Evolutionary conservation across 2,113 vertebrate genomes (phyloP).

Genomic region (Nanorana parkeri): DNA sequence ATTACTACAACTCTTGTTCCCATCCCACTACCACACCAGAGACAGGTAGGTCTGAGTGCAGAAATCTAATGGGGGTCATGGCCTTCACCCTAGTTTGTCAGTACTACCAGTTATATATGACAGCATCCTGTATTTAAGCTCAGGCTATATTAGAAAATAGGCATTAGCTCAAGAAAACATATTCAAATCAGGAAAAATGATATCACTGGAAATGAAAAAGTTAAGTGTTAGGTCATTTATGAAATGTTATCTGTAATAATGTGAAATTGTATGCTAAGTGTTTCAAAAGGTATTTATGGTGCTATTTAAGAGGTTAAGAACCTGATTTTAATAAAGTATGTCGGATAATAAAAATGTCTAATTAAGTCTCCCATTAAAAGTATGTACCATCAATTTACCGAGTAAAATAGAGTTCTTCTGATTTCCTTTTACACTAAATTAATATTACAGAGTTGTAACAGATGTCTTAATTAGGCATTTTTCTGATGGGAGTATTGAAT

Average conservation of each 20-base stretch:
- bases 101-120: no score
- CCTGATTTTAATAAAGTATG: constrained; percentile 57
- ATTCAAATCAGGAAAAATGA: neutral
- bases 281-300: constrained; percentile 58
- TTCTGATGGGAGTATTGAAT: constrained; percentile 2
- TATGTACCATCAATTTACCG: constrained; percentile 57
- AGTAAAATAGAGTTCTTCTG: constrained; percentile 55
- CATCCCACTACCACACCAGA: no score
- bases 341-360: constrained; percentile 58
- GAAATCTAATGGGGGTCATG: no score
- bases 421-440: constrained; percentile 56
- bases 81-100: no score
- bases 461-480: constrained; percentile 60
- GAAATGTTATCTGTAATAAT: constrained; percentile 52
- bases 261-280: constrained; percentile 56
- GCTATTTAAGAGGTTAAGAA: constrained; percentile 57
- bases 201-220: constrained; percentile 46
- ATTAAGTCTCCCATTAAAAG: constrained; percentile 58
- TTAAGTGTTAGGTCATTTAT: constrained; percentile 56
- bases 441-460: constrained; percentile 54
- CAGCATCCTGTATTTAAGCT: neutral
- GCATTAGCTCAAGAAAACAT: constrained; percentile 16
- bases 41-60: no score
- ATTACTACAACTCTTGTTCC: no score
- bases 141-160: constrained; percentile 9